Evolutionary conservation across 2,113 vertebrate genomes (phyloP).

Genomic region (Xenopus tropicalis): UCB_Xtro_10.0 CM004445.2:32023001-32023500

Average conservation of each 20-base stretch:
- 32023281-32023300: conserved; percentile 47
- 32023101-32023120: conserved; percentile 66
- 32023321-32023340: conserved; percentile 66
- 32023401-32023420: neutral
- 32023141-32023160: conserved; percentile 41
- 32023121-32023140: conserved; percentile 54
- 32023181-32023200: conserved; percentile 57
- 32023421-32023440: neutral
- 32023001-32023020: conserved; percentile 51
- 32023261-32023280: conserved; percentile 19
- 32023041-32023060: conserved; percentile 40
- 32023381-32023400: conserved; percentile 61
- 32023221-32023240: conserved; percentile 57
- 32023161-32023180: neutral
- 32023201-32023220: conserved; percentile 46
- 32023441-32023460: neutral
- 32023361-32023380: conserved; percentile 95
- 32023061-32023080: conserved; percentile 3
- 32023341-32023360: conserved; percentile 97
- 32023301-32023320: conserved; percentile 44
- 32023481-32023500: too few species aligned
- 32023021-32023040: conserved; percentile 52
- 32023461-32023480: too few species aligned
- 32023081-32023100: too few species aligned
- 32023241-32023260: conserved; percentile 54